These are phyloP conservation scores for Bucorvus abyssinicus DNA, from an alignment of 2,797 vertebrate species.

Conservation along the genomic window DNA sequence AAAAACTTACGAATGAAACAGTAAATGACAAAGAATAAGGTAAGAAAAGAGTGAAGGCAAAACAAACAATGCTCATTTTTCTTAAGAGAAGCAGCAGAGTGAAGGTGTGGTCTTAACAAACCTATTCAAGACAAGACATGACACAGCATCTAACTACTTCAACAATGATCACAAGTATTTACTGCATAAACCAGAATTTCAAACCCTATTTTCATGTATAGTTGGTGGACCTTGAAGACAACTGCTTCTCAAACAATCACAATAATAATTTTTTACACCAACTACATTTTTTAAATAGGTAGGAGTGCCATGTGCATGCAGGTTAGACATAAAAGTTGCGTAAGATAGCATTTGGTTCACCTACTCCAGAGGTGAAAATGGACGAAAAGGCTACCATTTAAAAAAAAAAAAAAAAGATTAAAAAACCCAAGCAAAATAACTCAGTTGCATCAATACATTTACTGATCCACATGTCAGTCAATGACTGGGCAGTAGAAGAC, in stretches of 20 bases:
- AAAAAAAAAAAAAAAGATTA: background rate
- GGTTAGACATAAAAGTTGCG: background rate
- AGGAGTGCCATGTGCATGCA: fast-evolving
- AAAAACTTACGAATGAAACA: background rate
- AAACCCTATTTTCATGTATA: background rate
- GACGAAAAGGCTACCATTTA: background rate
- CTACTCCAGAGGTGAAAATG: background rate
- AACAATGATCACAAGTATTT: background rate
- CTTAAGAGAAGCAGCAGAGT: background rate
- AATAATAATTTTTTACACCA: background rate
- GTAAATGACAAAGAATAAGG: background rate
- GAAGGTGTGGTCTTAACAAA: background rate
- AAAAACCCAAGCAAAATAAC: background rate
- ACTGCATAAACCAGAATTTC: background rate
- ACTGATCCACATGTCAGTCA: background rate
- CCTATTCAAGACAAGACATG: background rate
- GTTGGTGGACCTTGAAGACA: background rate
- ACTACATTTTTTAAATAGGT: background rate
- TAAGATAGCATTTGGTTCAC: background rate
- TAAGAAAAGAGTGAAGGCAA: background rate
- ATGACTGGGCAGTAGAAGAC: background rate
- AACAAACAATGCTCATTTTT: background rate
- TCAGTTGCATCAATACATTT: background rate
- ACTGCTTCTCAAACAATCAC: background rate
- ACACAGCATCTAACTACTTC: background rate